Percentiles rank a stretch among this genome's conserved stretches.
Evolutionary conservation across 2,888 invertebrate genomes (phyloP).

Genomic region (Blomia tropicalis): DNA sequence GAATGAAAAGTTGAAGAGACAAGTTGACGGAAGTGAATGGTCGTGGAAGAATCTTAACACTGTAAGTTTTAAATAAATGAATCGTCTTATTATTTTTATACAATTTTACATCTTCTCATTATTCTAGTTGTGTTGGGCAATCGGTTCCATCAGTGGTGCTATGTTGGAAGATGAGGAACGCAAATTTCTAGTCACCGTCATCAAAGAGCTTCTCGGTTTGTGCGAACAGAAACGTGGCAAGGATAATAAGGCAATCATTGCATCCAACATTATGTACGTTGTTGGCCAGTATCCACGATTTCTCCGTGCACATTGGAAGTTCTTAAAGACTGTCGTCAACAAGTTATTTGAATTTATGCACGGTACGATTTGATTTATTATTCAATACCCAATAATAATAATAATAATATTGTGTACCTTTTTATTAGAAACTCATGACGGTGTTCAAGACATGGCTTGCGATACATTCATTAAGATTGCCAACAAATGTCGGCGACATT

Average conservation of each 20-base stretch:
- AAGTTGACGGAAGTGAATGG: constrained; percentile 96
- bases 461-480: constrained; percentile 99
- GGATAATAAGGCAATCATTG: constrained; percentile 99
- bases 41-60: constrained; percentile 99
- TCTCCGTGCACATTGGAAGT: constrained; percentile 97
- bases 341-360: constrained; percentile 99
- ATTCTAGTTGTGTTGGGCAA: constrained; percentile 81
- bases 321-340: constrained; percentile 97
- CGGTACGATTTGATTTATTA: constrained; percentile 35
- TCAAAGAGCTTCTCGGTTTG: constrained; percentile 84
- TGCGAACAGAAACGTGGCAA: constrained; percentile 98
- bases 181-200: constrained; percentile 92
- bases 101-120: constrained; percentile 18
- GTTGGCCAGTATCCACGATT: constrained; percentile 98
- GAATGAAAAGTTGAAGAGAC: constrained; percentile 94
- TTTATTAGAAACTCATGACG: constrained; percentile 83
- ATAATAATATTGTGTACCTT: constrained; percentile 23
- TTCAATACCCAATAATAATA: not conserved
- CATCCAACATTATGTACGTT: constrained; percentile 99
- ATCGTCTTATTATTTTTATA: not conserved
- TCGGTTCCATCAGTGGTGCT: constrained; percentile 95
- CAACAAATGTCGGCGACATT: constrained; percentile 90
- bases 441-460: constrained; percentile 99
- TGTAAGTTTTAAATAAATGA: constrained; percentile 35
- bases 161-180: constrained; percentile 99